Base-by-base conservation (phyloP, 2,113 vertebrate species). In the Chelonoidis abingdonii region DNA sequence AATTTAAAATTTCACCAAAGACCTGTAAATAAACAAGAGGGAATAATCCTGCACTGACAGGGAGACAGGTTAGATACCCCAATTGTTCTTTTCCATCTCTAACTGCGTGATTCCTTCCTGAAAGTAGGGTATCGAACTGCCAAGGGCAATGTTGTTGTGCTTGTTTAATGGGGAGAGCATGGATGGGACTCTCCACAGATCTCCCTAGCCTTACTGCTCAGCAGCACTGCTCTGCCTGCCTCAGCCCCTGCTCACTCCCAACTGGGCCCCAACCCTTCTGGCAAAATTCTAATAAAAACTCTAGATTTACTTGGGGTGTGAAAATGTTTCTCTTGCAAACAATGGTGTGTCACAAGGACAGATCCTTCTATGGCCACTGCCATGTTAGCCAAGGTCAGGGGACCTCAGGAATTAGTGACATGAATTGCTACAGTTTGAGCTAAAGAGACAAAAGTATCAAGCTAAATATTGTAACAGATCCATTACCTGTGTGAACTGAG, bases 51-150 rank as follows among this genome's bases (percentile, higher is more conserved):
- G n/a, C 54, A 53, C 25, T 12, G 59, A 21, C 2, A 44, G 86
- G 11, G 25, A 49, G 59, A 83, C 76, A 86, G 76, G 6, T 14
- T 21, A 27, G 75, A 69, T 1, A 0, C 47, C 80, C 21, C 38
- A 69, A 8, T 25, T 91, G 54, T 25, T 22, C 65, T 84, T 91
- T 94, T 81, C 62, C 90, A 52, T 4, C 75, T 83, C 56, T 80
- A 21, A 35, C 19, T 47, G 65, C 29, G 49, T 80, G 83, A 7
- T 29, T 83, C 85, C 86, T 65, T n/a, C 44, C 27, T 59, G 54
- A 41, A 49, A 87, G 2, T 27, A 91, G 16, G 50, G 10, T 25
- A 19, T 49, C 69, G 29, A 38, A 52, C 25, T 0, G 65, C 35
- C 22, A 53, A 49, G 38, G 53, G n/a, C 89, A 83, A 65, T 19